phyloP scores from a whole-genome alignment of 2,113 vertebrate genomes.

The Baryphthengus martii region DNA sequence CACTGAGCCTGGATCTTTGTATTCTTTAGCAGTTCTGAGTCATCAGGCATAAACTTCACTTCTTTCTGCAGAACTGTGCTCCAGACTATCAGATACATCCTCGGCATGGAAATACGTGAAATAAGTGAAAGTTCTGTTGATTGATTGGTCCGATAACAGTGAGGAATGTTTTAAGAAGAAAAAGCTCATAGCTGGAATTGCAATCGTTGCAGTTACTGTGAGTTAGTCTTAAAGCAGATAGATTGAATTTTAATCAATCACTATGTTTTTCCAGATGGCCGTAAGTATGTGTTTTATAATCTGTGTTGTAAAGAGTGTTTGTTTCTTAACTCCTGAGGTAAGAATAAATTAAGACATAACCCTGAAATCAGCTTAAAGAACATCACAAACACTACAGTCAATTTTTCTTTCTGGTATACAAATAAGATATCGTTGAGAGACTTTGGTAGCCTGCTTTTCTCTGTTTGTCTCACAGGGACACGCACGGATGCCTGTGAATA shows the following conservation, averaged over 20 bases:
- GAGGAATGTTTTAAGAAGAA: conserved; percentile 55
- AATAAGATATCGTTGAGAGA: not conserved
- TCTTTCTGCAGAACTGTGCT: conserved; percentile 46
- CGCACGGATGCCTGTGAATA: not conserved
- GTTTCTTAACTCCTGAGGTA: conserved; percentile 42
- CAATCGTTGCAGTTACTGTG: conserved; percentile 64
- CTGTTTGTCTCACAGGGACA: not conserved
- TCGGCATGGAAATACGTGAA: conserved; percentile 51
- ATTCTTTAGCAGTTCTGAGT: conserved; percentile 60
- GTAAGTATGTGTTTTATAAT: conserved; percentile 55
- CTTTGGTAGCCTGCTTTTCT: not conserved
- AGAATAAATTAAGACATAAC: conserved; percentile 51
- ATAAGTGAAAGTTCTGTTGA: conserved; percentile 63
- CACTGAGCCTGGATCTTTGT: not conserved
- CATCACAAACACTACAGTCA: not conserved
- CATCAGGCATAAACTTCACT: conserved; percentile 55
- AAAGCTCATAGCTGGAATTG: conserved; percentile 71
- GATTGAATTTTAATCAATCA: conserved; percentile 70
- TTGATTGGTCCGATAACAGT: conserved; percentile 51
- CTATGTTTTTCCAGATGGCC: conserved; percentile 71
- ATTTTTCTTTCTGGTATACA: not conserved
- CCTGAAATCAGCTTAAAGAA: conserved; percentile 8
- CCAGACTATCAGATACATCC: conserved; percentile 38
- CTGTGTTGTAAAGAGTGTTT: conserved; percentile 43
- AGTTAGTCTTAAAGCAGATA: conserved; percentile 61